Conservation (phyloP, 2,888 invertebrate species). For the Tuta absoluta region DNA sequence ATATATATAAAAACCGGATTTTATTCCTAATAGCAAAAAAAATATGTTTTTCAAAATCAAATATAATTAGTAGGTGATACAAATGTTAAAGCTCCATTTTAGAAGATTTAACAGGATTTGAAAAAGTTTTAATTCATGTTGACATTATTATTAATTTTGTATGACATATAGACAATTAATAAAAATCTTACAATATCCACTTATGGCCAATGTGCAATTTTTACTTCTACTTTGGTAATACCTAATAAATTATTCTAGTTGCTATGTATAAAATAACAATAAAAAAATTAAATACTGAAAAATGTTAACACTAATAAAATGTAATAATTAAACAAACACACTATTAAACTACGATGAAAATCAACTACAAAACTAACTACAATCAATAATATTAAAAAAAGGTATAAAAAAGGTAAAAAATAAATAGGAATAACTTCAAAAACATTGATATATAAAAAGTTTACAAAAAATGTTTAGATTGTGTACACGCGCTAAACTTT, state of each 20-base stretch:
- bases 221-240: conserved; percentile 51
- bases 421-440: conserved; percentile 72
- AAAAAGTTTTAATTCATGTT: neutral
- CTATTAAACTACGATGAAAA: conserved; percentile 20
- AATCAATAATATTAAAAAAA: conserved; percentile 42
- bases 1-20: conserved; percentile 59
- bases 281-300: conserved; percentile 61
- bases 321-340: conserved; percentile 43
- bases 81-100: neutral
- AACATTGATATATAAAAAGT: conserved; percentile 55
- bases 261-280: conserved; percentile 56
- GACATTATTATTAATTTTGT: conserved; percentile 20
- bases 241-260: conserved; percentile 53
- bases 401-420: conserved; percentile 72
- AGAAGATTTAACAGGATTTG: neutral
- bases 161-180: conserved; percentile 51
- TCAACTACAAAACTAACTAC: conserved; percentile 11
- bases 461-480: conserved; percentile 45
- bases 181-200: conserved; percentile 41
- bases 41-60: conserved; percentile 34
- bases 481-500: conserved; percentile 42
- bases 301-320: conserved; percentile 53
- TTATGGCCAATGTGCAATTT: conserved; percentile 69
- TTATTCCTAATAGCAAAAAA: conserved; percentile 43
- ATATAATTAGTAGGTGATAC: conserved; percentile 39